Conservation (phyloP, 2,113 vertebrate species). For the Dicaeum eximium region DNA sequence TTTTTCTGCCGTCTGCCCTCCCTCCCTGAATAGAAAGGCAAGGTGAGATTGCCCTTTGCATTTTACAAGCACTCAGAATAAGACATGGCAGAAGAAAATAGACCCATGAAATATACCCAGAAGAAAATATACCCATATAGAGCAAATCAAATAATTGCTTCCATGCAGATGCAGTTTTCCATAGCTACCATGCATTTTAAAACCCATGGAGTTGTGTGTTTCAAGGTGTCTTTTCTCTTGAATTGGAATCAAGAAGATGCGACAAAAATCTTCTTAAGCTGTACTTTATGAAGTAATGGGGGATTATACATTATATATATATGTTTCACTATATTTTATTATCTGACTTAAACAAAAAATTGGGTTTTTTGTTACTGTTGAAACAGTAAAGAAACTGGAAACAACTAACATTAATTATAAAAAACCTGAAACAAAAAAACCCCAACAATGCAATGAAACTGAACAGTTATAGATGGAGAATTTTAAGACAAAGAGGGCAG, state of each 20-base stretch:
- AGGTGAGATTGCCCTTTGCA: neutral
- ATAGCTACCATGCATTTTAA: neutral
- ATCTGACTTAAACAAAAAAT: neutral
- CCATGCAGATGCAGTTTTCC: neutral
- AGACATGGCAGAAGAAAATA: neutral
- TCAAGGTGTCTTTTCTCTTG: neutral
- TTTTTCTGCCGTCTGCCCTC: neutral
- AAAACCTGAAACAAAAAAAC: neutral
- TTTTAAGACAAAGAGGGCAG: neutral
- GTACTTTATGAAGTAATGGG: neutral
- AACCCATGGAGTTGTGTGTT: neutral
- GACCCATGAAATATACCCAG: neutral
- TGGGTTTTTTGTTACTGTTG: neutral
- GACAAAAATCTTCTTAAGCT: neutral
- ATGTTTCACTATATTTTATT: neutral
- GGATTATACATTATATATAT: neutral
- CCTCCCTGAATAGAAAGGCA: neutral
- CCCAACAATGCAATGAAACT: neutral
- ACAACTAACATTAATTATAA: neutral
- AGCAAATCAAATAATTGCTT: neutral
- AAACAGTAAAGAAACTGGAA: neutral
- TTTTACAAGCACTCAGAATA: neutral
- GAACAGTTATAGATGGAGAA: neutral
- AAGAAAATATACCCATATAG: neutral
- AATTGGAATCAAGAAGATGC: neutral